These are phyloP conservation scores for Phenganax stokvisi DNA, from an alignment of 92 coral and sea anemone species.

Conservation along the genomic window DNA sequence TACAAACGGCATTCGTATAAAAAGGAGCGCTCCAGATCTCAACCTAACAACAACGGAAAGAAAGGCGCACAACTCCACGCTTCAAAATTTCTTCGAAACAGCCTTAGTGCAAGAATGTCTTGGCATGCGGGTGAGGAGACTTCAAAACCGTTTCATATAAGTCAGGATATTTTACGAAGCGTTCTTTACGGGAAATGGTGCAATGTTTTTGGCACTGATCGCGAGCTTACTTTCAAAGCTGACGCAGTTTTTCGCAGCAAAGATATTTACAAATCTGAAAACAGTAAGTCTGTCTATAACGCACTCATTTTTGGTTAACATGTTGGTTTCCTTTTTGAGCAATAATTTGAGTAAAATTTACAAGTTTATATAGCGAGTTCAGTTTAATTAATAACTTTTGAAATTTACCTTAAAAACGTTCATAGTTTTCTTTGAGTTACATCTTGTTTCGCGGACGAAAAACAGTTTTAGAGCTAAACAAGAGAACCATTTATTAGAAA, in stretches of 20 bases:
- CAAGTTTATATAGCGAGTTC: background rate
- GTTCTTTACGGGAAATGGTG: constrained; percentile 99
- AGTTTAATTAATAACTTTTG: background rate
- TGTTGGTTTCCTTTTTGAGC: background rate
- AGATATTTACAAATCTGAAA: constrained; percentile 88
- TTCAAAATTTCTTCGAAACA: constrained; percentile 28
- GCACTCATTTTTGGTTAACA: background rate
- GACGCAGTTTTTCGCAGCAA: constrained; percentile 63
- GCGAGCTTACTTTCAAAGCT: constrained; percentile 88
- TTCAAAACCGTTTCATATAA: constrained; percentile 67
- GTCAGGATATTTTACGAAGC: constrained; percentile 92
- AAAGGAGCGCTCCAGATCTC: constrained; percentile 30
- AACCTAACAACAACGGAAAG: constrained; percentile 21
- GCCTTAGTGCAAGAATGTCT: constrained; percentile 10
- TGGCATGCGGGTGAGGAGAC: constrained; percentile 31
- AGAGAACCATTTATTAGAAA: no score
- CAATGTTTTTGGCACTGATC: constrained; percentile 93
- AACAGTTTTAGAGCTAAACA: no score
- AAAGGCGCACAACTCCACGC: constrained; percentile 32
- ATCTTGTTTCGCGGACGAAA: no score
- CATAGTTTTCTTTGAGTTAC: no score
- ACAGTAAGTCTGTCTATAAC: constrained; percentile 52
- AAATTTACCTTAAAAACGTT: no score
- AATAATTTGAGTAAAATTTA: background rate
- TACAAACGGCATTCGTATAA: constrained; percentile 62